Evolutionary conservation across 2,888 invertebrate genomes (phyloP).

Genomic region (Morpho achilles): DNA sequence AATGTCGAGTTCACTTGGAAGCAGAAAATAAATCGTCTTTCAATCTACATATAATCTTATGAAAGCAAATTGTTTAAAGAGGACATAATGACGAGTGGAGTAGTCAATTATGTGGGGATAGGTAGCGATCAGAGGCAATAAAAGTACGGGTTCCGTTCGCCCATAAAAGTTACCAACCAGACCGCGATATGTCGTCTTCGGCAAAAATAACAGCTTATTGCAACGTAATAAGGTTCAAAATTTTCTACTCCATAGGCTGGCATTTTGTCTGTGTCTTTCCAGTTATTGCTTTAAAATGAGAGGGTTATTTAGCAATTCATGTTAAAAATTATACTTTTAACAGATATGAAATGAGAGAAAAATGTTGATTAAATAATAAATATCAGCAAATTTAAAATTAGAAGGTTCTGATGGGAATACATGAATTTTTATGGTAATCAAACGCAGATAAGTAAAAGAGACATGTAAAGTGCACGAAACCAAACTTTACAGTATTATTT

Average conservation of each 20-base stretch:
- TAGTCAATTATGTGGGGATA: slow-evolving; percentile 76
- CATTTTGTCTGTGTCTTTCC: slow-evolving; percentile 18
- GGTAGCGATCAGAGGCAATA: slow-evolving; percentile 75
- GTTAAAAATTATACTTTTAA: neutral
- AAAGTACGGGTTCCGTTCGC: slow-evolving; percentile 70
- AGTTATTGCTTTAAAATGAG: slow-evolving; percentile 23
- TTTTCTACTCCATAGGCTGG: slow-evolving; percentile 22
- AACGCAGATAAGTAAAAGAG: too few species aligned
- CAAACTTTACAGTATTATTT: too few species aligned
- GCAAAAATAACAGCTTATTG: slow-evolving; percentile 36
- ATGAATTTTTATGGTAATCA: too few species aligned
- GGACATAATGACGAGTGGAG: slow-evolving; percentile 69
- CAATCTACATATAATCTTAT: neutral
- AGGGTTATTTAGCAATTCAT: slow-evolving; percentile 15
- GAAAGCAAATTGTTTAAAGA: slow-evolving; percentile 59
- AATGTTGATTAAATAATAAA: neutral
- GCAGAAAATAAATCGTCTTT: slow-evolving; percentile 3
- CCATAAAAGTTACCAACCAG: slow-evolving; percentile 73
- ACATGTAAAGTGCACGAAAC: too few species aligned
- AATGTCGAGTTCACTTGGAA: too few species aligned
- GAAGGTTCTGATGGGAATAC: too few species aligned
- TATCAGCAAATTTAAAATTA: neutral
- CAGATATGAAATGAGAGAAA: neutral
- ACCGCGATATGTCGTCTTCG: slow-evolving; percentile 54
- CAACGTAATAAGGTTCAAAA: slow-evolving; percentile 46